Evolutionary conservation across 2,113 vertebrate genomes (phyloP).

Genomic region (Octodon degus): DNA sequence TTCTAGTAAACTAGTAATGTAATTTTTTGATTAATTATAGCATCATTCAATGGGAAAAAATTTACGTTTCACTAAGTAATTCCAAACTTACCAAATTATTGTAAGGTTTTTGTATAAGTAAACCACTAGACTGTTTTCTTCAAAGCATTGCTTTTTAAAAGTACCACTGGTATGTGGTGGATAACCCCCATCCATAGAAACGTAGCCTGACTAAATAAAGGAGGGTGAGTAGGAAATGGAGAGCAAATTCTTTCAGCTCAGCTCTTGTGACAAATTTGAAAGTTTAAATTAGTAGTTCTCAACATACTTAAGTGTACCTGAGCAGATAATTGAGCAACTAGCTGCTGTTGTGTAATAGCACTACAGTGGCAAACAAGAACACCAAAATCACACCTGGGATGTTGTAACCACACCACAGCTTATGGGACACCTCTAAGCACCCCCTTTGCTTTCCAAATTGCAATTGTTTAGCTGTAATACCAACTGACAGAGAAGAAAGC

Average conservation of each 20-base stretch:
- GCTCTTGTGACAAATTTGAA: slow-evolving; percentile 10
- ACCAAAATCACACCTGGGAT: neutral
- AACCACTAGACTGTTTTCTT: neutral
- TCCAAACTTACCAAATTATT: neutral
- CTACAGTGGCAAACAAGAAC: neutral
- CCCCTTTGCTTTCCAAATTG: neutral
- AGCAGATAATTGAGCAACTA: rapidly evolving
- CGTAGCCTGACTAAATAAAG: neutral
- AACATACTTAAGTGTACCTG: neutral
- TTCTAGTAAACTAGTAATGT: neutral
- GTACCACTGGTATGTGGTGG: neutral
- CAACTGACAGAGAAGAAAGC: neutral
- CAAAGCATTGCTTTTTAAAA: neutral
- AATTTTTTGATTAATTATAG: slow-evolving; percentile 23
- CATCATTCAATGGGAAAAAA: neutral
- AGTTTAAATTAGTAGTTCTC: neutral
- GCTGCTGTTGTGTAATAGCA: neutral
- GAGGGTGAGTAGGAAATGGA: neutral
- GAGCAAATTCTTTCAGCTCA: neutral
- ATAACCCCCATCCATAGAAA: neutral
- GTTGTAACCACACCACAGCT: neutral
- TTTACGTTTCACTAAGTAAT: neutral
- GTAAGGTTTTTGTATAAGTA: neutral
- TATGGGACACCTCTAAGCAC: neutral
- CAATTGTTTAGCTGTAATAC: neutral